phyloP scores from a whole-genome alignment of 2,888 invertebrate genomes.

The Eilema depressum region DNA sequence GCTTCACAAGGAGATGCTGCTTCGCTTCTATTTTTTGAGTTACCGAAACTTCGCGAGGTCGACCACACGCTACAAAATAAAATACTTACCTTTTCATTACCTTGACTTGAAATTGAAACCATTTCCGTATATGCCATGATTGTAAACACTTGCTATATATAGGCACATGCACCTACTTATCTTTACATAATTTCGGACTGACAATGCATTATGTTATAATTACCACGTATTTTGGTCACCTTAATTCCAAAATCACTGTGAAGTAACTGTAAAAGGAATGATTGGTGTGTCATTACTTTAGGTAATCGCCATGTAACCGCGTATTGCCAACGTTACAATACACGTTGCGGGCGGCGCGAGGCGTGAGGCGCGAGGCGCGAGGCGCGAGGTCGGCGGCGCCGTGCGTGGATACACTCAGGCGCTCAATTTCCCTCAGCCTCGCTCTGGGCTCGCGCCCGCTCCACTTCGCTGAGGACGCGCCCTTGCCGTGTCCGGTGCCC shows the following conservation, averaged over 20 bases:
- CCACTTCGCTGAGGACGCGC: conserved; percentile 36
- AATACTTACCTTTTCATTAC: background rate
- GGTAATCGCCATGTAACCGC: conserved; percentile 22
- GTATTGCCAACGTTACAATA: background rate
- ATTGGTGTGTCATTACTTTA: conserved; percentile 19
- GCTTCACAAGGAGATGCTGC: no score
- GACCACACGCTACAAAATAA: no score
- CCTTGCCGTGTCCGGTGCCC: conserved; percentile 39
- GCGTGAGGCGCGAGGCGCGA: no score
- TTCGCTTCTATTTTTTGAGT: no score
- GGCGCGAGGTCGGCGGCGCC: background rate
- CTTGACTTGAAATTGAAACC: background rate
- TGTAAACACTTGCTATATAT: background rate
- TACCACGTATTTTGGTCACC: background rate
- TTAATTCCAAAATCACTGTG: conserved; percentile 2
- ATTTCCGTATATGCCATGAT: background rate
- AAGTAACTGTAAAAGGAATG: background rate
- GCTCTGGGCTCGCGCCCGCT: conserved; percentile 22
- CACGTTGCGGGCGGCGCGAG: no score
- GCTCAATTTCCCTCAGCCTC: conserved; percentile 35
- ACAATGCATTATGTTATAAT: conserved; percentile 13
- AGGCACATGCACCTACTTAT: background rate
- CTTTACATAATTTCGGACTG: background rate
- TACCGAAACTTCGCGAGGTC: no score
- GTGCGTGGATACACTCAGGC: background rate